Conservation (phyloP, 2,888 invertebrate species). For the Xestobium rufovillosum region DNA sequence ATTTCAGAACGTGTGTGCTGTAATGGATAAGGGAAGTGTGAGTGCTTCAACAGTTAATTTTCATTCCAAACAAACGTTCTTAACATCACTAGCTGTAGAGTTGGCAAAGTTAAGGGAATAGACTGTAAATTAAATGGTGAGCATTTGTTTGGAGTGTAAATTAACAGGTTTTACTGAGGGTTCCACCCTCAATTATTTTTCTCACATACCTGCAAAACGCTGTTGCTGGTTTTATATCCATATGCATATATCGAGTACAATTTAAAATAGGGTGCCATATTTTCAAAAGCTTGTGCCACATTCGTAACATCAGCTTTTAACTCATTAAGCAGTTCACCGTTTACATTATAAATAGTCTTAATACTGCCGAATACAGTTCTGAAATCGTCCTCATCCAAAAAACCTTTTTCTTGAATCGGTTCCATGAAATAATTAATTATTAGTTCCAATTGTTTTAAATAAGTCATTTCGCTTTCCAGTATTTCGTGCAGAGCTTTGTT, state of each 20-base stretch:
- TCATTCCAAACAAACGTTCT: too few relatives aligned
- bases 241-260: constrained; percentile 71
- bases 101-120: too few relatives aligned
- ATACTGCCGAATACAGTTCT: constrained; percentile 56
- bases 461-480: constrained; percentile 60
- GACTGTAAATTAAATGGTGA: too few relatives aligned
- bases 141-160: too few relatives aligned
- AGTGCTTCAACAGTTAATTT: too few relatives aligned
- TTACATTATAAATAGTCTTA: constrained; percentile 55
- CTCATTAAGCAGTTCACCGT: constrained; percentile 53
- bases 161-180: too few relatives aligned
- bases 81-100: too few relatives aligned
- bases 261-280: constrained; percentile 69
- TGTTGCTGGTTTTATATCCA: constrained; percentile 58
- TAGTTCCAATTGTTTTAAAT: constrained; percentile 58
- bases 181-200: too few relatives aligned
- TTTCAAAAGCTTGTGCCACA: constrained; percentile 58
- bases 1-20: too few relatives aligned
- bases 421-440: constrained; percentile 57
- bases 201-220: constrained; percentile 51
- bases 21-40: too few relatives aligned
- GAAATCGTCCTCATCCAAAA: constrained; percentile 47
- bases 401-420: constrained; percentile 48
- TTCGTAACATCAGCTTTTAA: constrained; percentile 50
- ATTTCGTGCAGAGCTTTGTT: constrained; percentile 59